Conservation (phyloP, 2,113 vertebrate genomes). For the Tichodroma muraria region DNA sequence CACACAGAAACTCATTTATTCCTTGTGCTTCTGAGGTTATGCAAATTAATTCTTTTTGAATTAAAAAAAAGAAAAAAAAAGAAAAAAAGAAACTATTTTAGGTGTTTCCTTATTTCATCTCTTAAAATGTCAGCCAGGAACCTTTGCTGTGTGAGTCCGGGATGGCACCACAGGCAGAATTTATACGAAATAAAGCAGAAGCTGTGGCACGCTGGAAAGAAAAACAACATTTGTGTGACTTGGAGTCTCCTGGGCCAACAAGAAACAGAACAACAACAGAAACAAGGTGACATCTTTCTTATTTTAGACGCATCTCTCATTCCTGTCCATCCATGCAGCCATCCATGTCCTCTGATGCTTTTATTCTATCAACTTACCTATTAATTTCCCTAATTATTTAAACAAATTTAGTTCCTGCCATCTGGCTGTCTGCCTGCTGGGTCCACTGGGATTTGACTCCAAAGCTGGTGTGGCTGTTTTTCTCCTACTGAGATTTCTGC, state of each 20-base stretch:
- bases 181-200: background rate
- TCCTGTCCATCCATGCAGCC: background rate
- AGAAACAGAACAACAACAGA: too few species aligned
- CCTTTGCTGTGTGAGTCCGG: background rate
- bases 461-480: background rate
- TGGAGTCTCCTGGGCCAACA: background rate
- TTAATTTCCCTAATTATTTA: conserved; percentile 52
- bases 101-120: background rate
- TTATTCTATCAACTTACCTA: background rate
- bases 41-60: background rate
- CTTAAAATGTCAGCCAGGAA: background rate
- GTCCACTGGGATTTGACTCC: conserved; percentile 8
- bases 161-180: background rate
- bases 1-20: background rate
- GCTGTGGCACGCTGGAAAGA: fast-evolving
- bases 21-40: background rate
- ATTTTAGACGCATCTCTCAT: background rate
- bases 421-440: background rate
- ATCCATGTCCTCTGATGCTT: background rate
- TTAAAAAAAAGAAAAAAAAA: too few species aligned
- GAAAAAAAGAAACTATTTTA: background rate
- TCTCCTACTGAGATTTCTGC: background rate
- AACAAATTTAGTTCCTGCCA: conserved; percentile 24
- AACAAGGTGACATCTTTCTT: background rate
- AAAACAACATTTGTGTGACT: background rate